Evolutionary conservation across 2,113 vertebrate genomes (phyloP).

Genomic region (Mesocricetus auratus): DNA sequence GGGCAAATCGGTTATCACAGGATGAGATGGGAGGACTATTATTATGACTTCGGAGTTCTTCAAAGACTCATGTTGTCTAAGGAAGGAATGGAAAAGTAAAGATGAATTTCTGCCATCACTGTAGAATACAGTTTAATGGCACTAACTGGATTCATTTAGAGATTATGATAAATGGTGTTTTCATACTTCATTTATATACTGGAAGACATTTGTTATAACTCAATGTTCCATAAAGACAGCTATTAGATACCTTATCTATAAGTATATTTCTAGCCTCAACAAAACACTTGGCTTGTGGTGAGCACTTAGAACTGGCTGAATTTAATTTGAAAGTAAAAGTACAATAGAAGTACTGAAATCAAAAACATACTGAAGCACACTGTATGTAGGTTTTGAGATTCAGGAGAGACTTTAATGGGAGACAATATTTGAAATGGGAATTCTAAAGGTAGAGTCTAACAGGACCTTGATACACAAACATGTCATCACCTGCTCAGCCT

Average conservation of each 20-base stretch:
- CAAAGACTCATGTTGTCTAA: neutral
- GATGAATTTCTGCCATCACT: neutral
- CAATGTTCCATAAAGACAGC: neutral
- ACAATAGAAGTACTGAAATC: neutral
- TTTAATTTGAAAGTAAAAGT: conserved; percentile 26
- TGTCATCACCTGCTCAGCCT: neutral
- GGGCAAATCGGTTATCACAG: neutral
- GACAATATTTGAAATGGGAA: neutral
- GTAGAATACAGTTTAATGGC: neutral
- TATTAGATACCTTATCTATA: neutral
- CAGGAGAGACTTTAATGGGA: neutral
- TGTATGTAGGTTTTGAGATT: neutral
- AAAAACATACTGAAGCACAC: neutral
- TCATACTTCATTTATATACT: neutral
- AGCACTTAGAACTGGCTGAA: neutral
- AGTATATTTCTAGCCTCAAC: neutral
- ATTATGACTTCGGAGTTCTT: neutral
- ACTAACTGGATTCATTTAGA: neutral
- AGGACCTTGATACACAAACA: neutral
- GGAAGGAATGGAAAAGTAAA: neutral
- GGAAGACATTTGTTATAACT: neutral
- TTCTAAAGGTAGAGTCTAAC: neutral
- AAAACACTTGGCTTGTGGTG: neutral
- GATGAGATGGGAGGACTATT: neutral
- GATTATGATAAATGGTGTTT: neutral